Base-by-base conservation (phyloP, 2,113 vertebrate genomes). In the Pterocles burchelli region DNA sequence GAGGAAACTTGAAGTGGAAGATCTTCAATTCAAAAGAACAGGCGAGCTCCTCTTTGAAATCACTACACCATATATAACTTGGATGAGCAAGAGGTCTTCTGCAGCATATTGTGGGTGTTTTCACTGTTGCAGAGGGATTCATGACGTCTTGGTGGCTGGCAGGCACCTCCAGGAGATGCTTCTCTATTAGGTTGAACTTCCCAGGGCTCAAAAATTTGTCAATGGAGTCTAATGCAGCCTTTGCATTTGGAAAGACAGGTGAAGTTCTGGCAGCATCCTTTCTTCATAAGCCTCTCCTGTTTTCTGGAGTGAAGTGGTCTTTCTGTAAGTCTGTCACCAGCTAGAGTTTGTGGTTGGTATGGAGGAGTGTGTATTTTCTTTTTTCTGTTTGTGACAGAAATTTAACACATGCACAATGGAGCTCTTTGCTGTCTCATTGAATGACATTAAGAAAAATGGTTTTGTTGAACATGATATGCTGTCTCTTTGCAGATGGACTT, bases 1-100 rank as follows among this genome's bases (percentile, higher is more conserved):
- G 24, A 88, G 52, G 66, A 70, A 87, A 76, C 13, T 57, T 58
- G 29, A 59, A 67, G 36, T 68, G 66, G 21, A n/a, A 78, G n/a
- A 13, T 46, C 59, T 61, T 61, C 45, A 68, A 6, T 91, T 73
- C 58, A 65, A 93, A 87, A 36, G 29, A 77, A 38, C 16, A 67
- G 18, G 55, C 65, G 61, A 87, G 26, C 49, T 81, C 13, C 45
- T 5, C 2, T 78, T 81, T 72, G 61, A 82, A 81, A 54, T 59
- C 15, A 31, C 15, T 21, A 6, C 3, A 0, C 13, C 38, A 0
- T 34, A 21, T 18, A 51, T 46, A 1, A 57, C 41, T 67, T 26
- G 36, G 58, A 26, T 65, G 66, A 72, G 16, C 20, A 75, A 52
- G 49, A 71, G 38, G 9, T 82, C 45, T 81, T 85, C 49, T 29